Evolutionary conservation across 2,888 invertebrate genomes (phyloP), one percentile per base, ranked within the genome.

Genomic region (Drosophila birchii): DNA sequence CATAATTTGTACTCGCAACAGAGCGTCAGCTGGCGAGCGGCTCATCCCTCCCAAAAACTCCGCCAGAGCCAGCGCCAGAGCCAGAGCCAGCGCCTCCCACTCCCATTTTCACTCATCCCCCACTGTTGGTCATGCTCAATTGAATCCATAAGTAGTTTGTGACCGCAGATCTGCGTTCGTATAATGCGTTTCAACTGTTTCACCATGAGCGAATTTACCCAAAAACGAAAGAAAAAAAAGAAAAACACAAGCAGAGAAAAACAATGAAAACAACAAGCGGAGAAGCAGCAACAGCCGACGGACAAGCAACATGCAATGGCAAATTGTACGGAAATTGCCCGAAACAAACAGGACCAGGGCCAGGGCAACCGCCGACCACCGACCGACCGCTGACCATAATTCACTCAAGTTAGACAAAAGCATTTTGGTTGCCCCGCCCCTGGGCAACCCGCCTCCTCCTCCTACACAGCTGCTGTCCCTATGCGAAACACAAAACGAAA

Each of bases 101-200:
- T 18, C 11, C 41, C 69, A 61, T n/a, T 29, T 29, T n/a, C n/a
- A 43, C 41, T 39, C 54, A 39, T n/a, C 9, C 20, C 54, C 57
- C 29, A 64, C 72, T 41, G 34, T 57, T 55, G 77, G 83, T 81
- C 79, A 83, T 81, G 88, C 86, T 83, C 87, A 86, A 86, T 86
- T 86, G 85, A 86, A 86, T 87, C 85, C 85, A 82, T 86, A 85
- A 86, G 85, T 86, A 82, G 87, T 86, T 87, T 87, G 84, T 86
- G 87, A 84, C 87, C 85, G 78, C 87, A 85, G 85, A 72, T 80
- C 87, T 87, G 85, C 87, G 87, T 87, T 78, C 80, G 80, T 77
- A 84, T 80, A 84, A 81, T 84, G 84, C 85, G 87, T 81, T 85
- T 85, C 87, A 85, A 87, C 85, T 87, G 85, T 85, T 82, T 86